phyloP scores from a whole-genome alignment of 2,797 vertebrate genomes.

The Nyctalus aviator region DNA sequence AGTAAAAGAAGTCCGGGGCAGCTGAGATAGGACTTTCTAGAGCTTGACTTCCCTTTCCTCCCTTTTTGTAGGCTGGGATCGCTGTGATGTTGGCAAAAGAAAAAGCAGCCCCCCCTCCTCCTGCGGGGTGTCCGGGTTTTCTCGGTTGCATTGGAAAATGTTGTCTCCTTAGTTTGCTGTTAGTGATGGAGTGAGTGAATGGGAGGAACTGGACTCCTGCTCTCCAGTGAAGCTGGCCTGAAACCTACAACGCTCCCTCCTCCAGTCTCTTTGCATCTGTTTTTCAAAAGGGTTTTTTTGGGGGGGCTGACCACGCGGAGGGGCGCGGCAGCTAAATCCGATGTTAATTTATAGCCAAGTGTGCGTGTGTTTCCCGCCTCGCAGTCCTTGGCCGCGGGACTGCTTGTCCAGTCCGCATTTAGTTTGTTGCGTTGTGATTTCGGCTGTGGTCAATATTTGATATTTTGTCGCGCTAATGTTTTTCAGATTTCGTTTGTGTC shows the following conservation, averaged over 20 bases:
- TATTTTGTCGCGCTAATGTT: slow-evolving; percentile 89
- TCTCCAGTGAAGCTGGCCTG: slow-evolving; percentile 60
- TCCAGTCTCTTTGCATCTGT: slow-evolving; percentile 78
- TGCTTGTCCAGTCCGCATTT: slow-evolving; percentile 81
- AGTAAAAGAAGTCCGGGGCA: slow-evolving; percentile 55
- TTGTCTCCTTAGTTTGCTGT: slow-evolving; percentile 81
- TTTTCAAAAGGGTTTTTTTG: slow-evolving; percentile 34
- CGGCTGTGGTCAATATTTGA: slow-evolving; percentile 91
- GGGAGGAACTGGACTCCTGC: slow-evolving; percentile 13
- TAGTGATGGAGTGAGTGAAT: slow-evolving; percentile 72
- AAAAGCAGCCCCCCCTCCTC: slow-evolving; percentile 42
- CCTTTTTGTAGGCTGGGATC: slow-evolving; percentile 75
- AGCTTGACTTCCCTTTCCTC: slow-evolving; percentile 70
- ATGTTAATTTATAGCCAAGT: slow-evolving; percentile 95
- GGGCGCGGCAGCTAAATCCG: slow-evolving; percentile 90
- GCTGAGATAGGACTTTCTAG: slow-evolving; percentile 75
- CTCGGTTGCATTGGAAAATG: slow-evolving; percentile 73
- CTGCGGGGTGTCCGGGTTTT: slow-evolving; percentile 56
- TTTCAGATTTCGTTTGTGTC: slow-evolving; percentile 83
- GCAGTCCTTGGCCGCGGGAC: slow-evolving; percentile 64
- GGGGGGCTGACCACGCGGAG: slow-evolving; percentile 65
- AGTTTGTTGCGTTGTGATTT: slow-evolving; percentile 89
- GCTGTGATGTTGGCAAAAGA: slow-evolving; percentile 77
- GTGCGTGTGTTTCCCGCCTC: slow-evolving; percentile 82
- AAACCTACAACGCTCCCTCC: slow-evolving; percentile 75